Evolutionary conservation across 2,797 vertebrate species (phyloP).

Genomic region (Takifugu rubripes): DNA sequence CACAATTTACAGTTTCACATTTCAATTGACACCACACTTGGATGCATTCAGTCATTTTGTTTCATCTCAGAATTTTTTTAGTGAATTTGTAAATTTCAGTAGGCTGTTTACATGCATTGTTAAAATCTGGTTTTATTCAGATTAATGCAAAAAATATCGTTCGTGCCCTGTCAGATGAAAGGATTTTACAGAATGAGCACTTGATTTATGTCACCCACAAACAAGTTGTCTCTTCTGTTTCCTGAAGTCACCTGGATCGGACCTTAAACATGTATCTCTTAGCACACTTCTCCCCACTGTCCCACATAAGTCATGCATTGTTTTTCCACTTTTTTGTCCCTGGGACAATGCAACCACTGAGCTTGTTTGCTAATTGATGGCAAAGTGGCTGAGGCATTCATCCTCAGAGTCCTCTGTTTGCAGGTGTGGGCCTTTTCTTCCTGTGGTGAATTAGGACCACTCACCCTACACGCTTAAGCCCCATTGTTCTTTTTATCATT

Average conservation of each 20-base stretch:
- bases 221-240: slow-evolving; percentile 33
- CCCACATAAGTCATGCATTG: slow-evolving; percentile 60
- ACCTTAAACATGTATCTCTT: slow-evolving; percentile 62
- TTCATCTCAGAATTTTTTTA: too few relatives aligned
- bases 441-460: slow-evolving; percentile 60
- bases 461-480: slow-evolving; percentile 65
- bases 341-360: slow-evolving; percentile 85
- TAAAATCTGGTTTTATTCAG: too few relatives aligned
- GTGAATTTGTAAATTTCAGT: too few relatives aligned
- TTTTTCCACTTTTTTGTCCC: slow-evolving; percentile 38
- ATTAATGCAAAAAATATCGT: not conserved
- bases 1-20: too few relatives aligned
- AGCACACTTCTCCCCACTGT: slow-evolving; percentile 49
- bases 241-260: slow-evolving; percentile 54
- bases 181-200: slow-evolving; percentile 32
- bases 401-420: slow-evolving; percentile 84
- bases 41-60: too few relatives aligned
- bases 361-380: slow-evolving; percentile 90
- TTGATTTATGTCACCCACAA: slow-evolving; percentile 54
- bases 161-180: not conserved
- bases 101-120: too few relatives aligned
- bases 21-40: too few relatives aligned
- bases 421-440: slow-evolving; percentile 81
- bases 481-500: slow-evolving; percentile 92
- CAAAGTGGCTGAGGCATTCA: slow-evolving; percentile 83